A percentile compares a stretch with the other conserved stretches of the same genome.
These are phyloP conservation scores for Oryctolagus cuniculus DNA, from an alignment of 2,113 vertebrate genomes.

Conservation along the genomic window mOryCun1.1 NC_091437.1:14857501-14858000, in stretches of 20 bases:
- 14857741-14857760: background rate
- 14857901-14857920: background rate
- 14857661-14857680: constrained; percentile 40
- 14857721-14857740: background rate
- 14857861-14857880: constrained; percentile 24
- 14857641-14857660: constrained; percentile 59
- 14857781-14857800: constrained; percentile 21
- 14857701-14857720: background rate
- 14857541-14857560: background rate
- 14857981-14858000: background rate
- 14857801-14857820: background rate
- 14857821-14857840: background rate
- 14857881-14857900: constrained; percentile 31
- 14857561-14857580: constrained; percentile 56
- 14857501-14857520: constrained; percentile 40
- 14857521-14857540: constrained; percentile 56
- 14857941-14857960: background rate
- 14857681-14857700: background rate
- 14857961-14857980: no score
- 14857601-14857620: constrained; percentile 30
- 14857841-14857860: background rate
- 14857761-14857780: background rate
- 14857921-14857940: background rate
- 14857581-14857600: constrained; percentile 8
- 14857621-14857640: constrained; percentile 2